These are phyloP conservation scores for Indri indri DNA, from an alignment of 2,113 vertebrate species.

Conservation along the genomic window DNA sequence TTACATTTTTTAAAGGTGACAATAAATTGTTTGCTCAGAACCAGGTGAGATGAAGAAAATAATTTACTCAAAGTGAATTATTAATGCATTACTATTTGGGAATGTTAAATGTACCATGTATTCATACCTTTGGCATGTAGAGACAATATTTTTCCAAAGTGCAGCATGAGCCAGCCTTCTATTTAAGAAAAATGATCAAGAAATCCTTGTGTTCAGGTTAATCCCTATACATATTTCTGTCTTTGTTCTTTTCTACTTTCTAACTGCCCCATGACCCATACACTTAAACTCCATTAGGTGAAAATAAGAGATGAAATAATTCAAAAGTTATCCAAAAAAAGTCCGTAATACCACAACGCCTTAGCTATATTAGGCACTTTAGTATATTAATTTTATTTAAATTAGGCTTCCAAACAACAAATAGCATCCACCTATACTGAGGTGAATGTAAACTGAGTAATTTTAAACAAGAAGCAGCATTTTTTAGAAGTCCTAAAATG, in stretches of 20 bases:
- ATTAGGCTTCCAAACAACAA: conserved; percentile 52
- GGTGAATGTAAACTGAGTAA: conserved; percentile 52
- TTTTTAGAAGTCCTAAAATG: conserved; percentile 64
- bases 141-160: not conserved
- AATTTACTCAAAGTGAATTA: not conserved
- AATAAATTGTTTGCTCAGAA: not conserved
- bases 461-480: conserved; percentile 55
- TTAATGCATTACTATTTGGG: not conserved
- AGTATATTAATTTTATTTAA: conserved; percentile 51
- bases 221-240: not conserved
- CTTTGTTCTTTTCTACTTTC: not conserved
- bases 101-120: not conserved
- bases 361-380: not conserved
- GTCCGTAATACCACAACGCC: not conserved
- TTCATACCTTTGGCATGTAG: not conserved
- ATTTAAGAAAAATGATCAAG: not conserved
- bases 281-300: not conserved
- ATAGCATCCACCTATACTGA: not conserved
- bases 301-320: not conserved
- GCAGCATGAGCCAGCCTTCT: not conserved
- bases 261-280: not conserved
- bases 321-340: not conserved
- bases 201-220: not conserved
- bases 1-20: not conserved
- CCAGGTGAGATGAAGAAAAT: not conserved